phyloP scores from a whole-genome alignment of 1,140 invertebrate genomes.

The Acyrthosiphon pisum region DNA sequence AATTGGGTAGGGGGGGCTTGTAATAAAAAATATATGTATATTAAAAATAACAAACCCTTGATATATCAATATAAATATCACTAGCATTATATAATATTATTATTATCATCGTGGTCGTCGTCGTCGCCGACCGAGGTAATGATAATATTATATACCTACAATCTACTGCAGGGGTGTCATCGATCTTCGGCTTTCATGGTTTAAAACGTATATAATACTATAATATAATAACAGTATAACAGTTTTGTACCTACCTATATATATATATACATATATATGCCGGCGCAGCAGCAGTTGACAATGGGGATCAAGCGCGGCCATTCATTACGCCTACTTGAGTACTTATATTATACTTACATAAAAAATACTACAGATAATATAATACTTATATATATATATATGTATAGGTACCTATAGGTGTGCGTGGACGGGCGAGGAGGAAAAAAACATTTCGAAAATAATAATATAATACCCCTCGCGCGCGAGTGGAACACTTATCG shows the following conservation, averaged over 20 bases:
- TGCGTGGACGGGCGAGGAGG: no score
- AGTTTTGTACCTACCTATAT: no score
- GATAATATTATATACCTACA: no score
- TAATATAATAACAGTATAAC: neutral
- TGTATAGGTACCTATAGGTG: neutral
- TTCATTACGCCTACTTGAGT: constrained; percentile 47
- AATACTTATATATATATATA: neutral
- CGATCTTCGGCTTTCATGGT: constrained; percentile 27
- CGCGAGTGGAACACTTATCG: constrained; percentile 29
- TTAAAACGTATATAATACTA: no score
- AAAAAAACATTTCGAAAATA: constrained; percentile 4
- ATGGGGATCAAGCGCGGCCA: constrained; percentile 3
- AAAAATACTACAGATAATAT: neutral
- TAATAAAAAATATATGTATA: neutral
- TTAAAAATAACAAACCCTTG: neutral
- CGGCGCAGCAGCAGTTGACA: constrained; percentile 4
- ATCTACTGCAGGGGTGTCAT: neutral
- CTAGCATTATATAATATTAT: no score
- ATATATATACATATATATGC: neutral
- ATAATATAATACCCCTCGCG: neutral
- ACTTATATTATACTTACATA: neutral
- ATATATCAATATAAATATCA: neutral
- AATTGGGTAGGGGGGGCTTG: neutral
- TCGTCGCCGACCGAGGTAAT: neutral
- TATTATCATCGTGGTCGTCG: neutral